Evolutionary conservation across 2,888 invertebrate genomes (phyloP), one percentile per base, ranked within the genome.

Genomic region (Gastrophysa polygoni): DNA sequence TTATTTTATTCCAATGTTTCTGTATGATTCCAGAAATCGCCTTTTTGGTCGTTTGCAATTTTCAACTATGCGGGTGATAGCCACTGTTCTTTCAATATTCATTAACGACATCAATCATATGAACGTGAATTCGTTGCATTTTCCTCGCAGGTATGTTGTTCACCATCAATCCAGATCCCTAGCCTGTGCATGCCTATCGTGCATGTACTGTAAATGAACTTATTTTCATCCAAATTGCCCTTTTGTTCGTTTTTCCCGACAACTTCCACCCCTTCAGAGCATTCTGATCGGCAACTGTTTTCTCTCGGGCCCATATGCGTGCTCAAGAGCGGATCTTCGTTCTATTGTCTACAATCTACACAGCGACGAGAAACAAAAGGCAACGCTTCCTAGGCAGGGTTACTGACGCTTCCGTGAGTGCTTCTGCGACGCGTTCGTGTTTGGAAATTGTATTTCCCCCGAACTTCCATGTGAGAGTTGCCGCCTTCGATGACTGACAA

Each of bases 341-440:
- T 44, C 46, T 43, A 57, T 61, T 61, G 57, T 59, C 52, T 62
- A 34, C 59, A 54, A 32, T 17, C 24, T 16, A 59, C 51, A 64
- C 59, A 59, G 59, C 50, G 34, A 34, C 20, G 21, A 54, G 63
- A 68, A 67, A 70, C 70, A 70, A 68, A 68, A 61, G 70, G 63
- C 59, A 62, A 52, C 63, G 29, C 56, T 55, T 57, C 18, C 38
- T 52, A 47, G 38, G 51, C 54, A 52, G 52, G 52, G 57, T 61
- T 61, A 52, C 38, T 24, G 24, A 5, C 38, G 34, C 20, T 16
- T 16, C 21, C 28, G 43, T 54, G 44, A 54, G 24, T 43, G 44
- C 24, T 17, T 44, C 54, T 52, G 47, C 14, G 51, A 61, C 48
- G 43, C 48, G 46, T 46, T 8, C 21, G 46, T 46, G 46, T 18